These are phyloP conservation scores for Dasyurus viverrinus DNA, from an alignment of 2,113 vertebrate genomes.

Conservation along the genomic window DNA sequence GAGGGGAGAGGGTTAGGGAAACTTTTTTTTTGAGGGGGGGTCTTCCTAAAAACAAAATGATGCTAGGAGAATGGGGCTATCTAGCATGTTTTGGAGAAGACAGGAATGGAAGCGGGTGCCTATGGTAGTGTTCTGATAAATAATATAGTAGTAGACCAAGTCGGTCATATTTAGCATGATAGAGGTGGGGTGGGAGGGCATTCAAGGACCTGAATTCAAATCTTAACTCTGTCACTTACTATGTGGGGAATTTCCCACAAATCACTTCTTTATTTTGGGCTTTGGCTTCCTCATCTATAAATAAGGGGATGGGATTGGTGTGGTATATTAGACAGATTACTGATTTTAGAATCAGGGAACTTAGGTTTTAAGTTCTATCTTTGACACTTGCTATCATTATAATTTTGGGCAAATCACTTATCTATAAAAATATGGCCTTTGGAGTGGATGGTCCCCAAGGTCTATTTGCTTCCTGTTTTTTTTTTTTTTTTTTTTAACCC, in stretches of 20 bases:
- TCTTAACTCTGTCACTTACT: background rate
- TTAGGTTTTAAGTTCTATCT: background rate
- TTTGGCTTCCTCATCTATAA: background rate
- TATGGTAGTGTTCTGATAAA: background rate
- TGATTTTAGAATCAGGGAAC: background rate
- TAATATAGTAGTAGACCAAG: background rate
- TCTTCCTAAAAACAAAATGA: conserved; percentile 76
- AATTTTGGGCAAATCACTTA: background rate
- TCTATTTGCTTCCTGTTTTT: background rate
- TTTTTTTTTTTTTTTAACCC: too few species aligned
- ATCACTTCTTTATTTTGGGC: background rate
- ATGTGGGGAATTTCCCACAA: background rate
- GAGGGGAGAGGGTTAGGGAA: conserved; percentile 57
- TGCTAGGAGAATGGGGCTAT: background rate
- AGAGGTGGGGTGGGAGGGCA: too few species aligned
- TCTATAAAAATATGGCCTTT: background rate
- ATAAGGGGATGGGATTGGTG: background rate
- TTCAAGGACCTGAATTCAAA: background rate
- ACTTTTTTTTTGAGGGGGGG: conserved; percentile 61
- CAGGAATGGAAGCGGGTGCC: background rate
- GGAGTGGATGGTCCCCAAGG: background rate
- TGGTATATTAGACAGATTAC: background rate
- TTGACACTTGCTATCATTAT: background rate
- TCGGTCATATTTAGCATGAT: background rate
- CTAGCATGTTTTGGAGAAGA: background rate